Evolutionary conservation across 1,140 invertebrate genomes (phyloP).

Genomic region (Zophobas atratus): DNA sequence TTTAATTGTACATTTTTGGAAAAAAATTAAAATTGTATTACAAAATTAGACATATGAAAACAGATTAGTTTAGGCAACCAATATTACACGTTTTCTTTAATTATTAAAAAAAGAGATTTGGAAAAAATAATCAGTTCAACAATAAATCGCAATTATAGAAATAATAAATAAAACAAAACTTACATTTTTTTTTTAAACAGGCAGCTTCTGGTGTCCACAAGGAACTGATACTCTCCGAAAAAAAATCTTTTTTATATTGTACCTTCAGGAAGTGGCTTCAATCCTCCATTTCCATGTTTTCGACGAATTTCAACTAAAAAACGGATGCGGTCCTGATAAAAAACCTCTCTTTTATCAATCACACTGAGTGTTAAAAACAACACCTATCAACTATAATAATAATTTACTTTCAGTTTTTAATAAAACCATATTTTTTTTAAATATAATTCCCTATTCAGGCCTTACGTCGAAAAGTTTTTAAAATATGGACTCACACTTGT

Average conservation of each 20-base stretch:
- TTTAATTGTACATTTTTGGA: no score
- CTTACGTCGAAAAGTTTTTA: no score
- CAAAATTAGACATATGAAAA: neutral
- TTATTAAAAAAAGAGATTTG: no score
- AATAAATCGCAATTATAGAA: no score
- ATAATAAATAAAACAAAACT: neutral
- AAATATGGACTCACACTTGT: no score
- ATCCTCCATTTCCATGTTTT: neutral
- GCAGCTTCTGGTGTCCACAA: neutral
- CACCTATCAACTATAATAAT: neutral
- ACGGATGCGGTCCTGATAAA: slow-evolving; percentile 22
- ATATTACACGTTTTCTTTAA: no score
- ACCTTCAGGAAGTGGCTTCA: neutral
- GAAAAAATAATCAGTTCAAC: no score
- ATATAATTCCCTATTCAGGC: no score
- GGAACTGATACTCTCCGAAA: neutral
- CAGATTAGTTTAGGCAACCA: no score
- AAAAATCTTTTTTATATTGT: neutral
- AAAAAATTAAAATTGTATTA: no score
- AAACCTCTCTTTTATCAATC: neutral
- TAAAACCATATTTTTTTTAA: no score
- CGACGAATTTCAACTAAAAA: neutral
- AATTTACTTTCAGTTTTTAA: no score
- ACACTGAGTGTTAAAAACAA: neutral
- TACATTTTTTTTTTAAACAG: neutral